Evolutionary conservation across 2,888 invertebrate species (phyloP).

Genomic region (Nasonia oneida): DNA sequence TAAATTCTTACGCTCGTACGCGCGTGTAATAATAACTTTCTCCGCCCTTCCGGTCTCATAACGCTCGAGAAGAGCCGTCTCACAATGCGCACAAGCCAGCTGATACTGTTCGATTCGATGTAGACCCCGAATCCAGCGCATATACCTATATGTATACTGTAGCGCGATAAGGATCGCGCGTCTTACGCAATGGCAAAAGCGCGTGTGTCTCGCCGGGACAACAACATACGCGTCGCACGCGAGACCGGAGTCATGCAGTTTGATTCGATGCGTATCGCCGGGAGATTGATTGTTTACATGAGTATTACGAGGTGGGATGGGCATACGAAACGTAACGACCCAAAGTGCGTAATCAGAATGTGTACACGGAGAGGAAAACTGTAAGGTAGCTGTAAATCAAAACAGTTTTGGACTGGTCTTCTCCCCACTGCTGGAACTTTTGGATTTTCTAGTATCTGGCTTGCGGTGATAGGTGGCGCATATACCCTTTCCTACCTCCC

Average conservation of each 20-base stretch:
- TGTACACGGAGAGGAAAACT: not conserved
- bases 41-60: conserved; percentile 36
- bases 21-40: conserved; percentile 27
- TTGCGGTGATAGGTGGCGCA: too few relatives aligned
- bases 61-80: not conserved
- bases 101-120: not conserved
- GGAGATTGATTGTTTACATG: not conserved
- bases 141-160: not conserved
- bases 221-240: conserved; percentile 19
- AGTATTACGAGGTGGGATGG: conserved; percentile 7
- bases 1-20: not conserved
- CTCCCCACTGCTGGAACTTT: too few relatives aligned
- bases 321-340: not conserved
- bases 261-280: not conserved
- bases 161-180: conserved; percentile 34
- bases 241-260: not conserved
- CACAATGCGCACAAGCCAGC: not conserved
- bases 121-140: conserved; percentile 5
- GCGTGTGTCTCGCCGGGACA: not conserved
- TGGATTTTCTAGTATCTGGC: too few relatives aligned
- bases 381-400: not conserved
- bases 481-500: not conserved
- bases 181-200: conserved; percentile 1
- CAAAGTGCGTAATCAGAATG: not conserved
- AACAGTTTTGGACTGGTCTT: too few relatives aligned